A percentile compares a stretch with the other conserved stretches of the same genome.
These are phyloP conservation scores for Struthio camelus DNA, from an alignment of 2,113 vertebrate species.

Conservation along the genomic window DNA sequence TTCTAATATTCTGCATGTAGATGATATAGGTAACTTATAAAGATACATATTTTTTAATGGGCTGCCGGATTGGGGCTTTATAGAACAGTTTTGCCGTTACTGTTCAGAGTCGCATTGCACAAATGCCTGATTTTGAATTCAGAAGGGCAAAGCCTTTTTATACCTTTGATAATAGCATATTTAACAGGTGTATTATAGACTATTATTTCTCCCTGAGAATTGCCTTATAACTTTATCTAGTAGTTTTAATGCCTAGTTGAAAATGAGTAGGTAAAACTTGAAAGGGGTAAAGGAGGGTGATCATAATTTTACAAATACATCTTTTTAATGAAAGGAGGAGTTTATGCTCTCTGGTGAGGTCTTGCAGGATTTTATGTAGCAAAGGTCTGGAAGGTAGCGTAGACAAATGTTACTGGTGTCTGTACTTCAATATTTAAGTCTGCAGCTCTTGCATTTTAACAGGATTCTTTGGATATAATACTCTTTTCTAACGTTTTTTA, in stretches of 20 bases:
- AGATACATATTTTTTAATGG: neutral
- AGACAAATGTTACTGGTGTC: neutral
- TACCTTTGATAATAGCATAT: neutral
- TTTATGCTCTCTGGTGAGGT: neutral
- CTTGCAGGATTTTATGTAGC: neutral
- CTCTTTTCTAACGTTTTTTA: neutral
- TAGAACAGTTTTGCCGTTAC: neutral
- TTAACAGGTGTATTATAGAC: constrained; percentile 2
- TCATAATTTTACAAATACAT: constrained; percentile 31
- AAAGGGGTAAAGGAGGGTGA: neutral
- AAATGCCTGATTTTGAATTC: constrained; percentile 25
- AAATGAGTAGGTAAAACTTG: constrained; percentile 4
- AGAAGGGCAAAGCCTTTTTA: neutral
- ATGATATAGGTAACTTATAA: neutral
- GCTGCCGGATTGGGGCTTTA: neutral
- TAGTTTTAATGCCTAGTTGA: neutral
- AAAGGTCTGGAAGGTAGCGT: neutral
- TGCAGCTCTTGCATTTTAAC: neutral
- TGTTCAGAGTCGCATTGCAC: neutral
- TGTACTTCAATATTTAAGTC: neutral
- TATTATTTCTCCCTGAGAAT: constrained; percentile 15
- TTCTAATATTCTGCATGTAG: neutral
- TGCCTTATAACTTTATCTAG: neutral
- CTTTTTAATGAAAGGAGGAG: neutral
- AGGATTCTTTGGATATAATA: neutral